Base-by-base conservation (phyloP, 1,140 invertebrate genomes). In the Apis dorsata region DNA sequence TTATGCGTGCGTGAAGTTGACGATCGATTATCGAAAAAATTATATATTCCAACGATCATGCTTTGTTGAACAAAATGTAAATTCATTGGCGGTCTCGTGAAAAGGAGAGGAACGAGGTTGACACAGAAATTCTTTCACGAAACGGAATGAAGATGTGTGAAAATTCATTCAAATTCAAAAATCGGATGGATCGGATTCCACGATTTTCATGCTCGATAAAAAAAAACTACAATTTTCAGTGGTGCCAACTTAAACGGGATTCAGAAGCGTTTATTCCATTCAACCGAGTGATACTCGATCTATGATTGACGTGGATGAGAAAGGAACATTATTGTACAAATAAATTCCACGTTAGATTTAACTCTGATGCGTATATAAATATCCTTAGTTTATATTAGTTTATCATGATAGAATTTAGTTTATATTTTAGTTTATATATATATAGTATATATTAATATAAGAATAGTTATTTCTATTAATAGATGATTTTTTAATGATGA, bases 201-300 rank as follows among this genome's bases (percentile, higher is more conserved):
- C 15, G 53, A 53, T 1, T 51, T 74, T 10, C 21, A 24, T n/a
- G 57, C 2, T 24, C 5, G 19, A 34, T 69, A 17, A 81, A 60
- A 57, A 55, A 55, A 57, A 68, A 60, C 69, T 59, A n/a, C 3
- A 55, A 53, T 60, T 63, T 21, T 53, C 68, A 84, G 70, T 66
- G 66, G 53, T 53, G 53, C 66, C 53, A 68, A 72, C 44, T 24
- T 83, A 71, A 79, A 79, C 75, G 83, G 75, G 84, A 81, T 79
- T 62, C 63, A 76, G 83, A 87, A 76, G 75, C 86, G 60, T 88
- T 87, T 88, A 88, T 88, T 87, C 83, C 75, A 83, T 79, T 88
- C 85, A 62, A 57, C 71, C 71, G 77, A 79, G 86, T 83, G 86
- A 70, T 70, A 81, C 76, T 70, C 73, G 77, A 83, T 78, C 77